These are phyloP conservation scores for Eremobia ochroleuca DNA, from an alignment of 2,888 invertebrate genomes.

Conservation along the genomic window DNA sequence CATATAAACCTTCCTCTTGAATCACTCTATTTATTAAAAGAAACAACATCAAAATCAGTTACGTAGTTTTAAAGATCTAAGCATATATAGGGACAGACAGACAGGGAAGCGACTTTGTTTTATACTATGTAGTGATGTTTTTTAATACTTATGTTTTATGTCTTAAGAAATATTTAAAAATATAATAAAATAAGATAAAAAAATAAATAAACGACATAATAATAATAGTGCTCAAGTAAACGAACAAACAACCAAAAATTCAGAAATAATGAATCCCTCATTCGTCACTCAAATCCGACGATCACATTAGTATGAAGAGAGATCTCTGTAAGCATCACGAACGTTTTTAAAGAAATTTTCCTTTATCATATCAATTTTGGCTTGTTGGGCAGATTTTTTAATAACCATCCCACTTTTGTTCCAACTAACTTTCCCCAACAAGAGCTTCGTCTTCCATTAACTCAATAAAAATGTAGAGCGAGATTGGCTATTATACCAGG, in stretches of 20 bases:
- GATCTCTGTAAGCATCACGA: constrained; percentile 17
- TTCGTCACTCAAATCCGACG: constrained; percentile 1
- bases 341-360: constrained; percentile 30
- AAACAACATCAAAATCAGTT: too few relatives aligned
- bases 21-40: too few relatives aligned
- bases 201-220: too few relatives aligned
- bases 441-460: constrained; percentile 61
- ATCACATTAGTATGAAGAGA: constrained; percentile 18
- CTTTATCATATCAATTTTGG: constrained; percentile 63
- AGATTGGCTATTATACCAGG: constrained; percentile 55
- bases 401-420: constrained; percentile 48
- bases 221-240: not conserved
- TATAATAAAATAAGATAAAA: too few relatives aligned
- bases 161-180: too few relatives aligned
- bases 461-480: constrained; percentile 58
- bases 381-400: constrained; percentile 64
- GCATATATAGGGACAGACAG: too few relatives aligned
- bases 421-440: constrained; percentile 55
- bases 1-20: too few relatives aligned
- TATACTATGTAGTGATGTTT: too few relatives aligned
- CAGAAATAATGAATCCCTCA: not conserved
- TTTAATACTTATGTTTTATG: too few relatives aligned
- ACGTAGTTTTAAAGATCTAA: too few relatives aligned
- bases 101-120: too few relatives aligned
- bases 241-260: not conserved